phyloP scores from a whole-genome alignment of 2,113 vertebrate species.

The Austrofundulus limnaeus region DNA sequence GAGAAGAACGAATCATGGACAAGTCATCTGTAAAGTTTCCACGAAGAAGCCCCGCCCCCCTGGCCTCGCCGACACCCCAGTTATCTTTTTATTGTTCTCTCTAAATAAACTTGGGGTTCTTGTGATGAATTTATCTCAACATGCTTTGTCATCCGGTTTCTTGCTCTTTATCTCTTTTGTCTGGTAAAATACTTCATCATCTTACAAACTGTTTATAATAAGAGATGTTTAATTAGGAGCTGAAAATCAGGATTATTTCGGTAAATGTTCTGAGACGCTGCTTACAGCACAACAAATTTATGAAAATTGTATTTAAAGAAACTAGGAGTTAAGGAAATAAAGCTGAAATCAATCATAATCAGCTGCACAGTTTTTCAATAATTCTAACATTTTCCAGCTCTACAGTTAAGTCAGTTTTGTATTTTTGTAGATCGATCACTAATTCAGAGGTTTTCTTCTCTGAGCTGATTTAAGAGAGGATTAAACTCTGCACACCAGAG shows the following conservation, averaged over 20 bases:
- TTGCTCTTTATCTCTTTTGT: conserved; percentile 8
- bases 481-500: not conserved
- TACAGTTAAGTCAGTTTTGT: not conserved
- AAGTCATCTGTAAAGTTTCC: conserved; percentile 5
- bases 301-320: conserved; percentile 4
- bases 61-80: conserved; percentile 18
- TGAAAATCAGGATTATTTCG: not conserved
- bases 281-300: conserved; percentile 3
- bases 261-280: not conserved
- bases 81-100: conserved; percentile 44
- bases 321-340: too few species aligned
- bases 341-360: too few species aligned
- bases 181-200: not conserved
- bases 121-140: conserved; percentile 34
- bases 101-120: conserved; percentile 67
- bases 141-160: conserved; percentile 38
- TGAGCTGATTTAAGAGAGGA: too few species aligned
- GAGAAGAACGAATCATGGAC: conserved; percentile 26
- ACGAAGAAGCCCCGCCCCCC: conserved; percentile 14
- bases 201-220: not conserved
- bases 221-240: not conserved
- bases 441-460: too few species aligned
- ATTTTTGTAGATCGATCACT: too few species aligned
- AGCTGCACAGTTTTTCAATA: not conserved
- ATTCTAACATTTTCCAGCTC: not conserved